Evolutionary conservation across 2,113 vertebrate genomes (phyloP).

Genomic region (Xiphias gladius): DNA sequence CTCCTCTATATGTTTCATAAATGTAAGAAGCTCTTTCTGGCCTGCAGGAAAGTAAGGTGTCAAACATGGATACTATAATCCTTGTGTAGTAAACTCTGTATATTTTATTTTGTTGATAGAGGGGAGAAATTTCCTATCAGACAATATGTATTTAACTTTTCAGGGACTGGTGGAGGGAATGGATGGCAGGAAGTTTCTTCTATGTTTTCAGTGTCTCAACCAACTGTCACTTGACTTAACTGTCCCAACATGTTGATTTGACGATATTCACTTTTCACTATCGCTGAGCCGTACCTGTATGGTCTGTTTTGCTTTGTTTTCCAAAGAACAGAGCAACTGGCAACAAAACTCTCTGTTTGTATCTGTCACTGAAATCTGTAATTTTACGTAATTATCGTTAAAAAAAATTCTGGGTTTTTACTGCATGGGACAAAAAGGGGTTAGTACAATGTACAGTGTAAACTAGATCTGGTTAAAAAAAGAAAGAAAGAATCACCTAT

Average conservation of each 20-base stretch:
- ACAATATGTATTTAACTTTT: conserved; percentile 35
- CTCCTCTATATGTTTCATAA: conserved; percentile 14
- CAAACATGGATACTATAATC: conserved; percentile 14
- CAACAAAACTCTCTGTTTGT: background rate
- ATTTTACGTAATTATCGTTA: background rate
- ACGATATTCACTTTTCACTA: conserved; percentile 8
- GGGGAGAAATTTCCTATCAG: conserved; percentile 25
- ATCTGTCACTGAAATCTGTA: background rate
- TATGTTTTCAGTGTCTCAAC: conserved; percentile 6
- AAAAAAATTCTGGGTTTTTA: background rate
- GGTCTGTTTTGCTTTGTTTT: conserved; percentile 8
- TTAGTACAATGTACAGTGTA: background rate
- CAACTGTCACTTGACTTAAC: background rate
- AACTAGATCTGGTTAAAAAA: background rate
- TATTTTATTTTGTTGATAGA: conserved; percentile 29
- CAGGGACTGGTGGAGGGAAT: background rate
- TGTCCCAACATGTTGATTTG: background rate
- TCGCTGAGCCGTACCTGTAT: background rate
- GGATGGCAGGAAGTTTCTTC: conserved; percentile 3
- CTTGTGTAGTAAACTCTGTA: conserved; percentile 13
- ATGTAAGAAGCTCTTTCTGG: background rate
- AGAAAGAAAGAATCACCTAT: background rate
- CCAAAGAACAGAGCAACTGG: background rate
- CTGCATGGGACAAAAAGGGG: background rate
- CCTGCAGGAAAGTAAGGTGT: background rate